Evolutionary conservation across 2,113 vertebrate species (phyloP), one percentile per base, ranked within the genome.

Genomic region (Laticauda colubrina): DNA sequence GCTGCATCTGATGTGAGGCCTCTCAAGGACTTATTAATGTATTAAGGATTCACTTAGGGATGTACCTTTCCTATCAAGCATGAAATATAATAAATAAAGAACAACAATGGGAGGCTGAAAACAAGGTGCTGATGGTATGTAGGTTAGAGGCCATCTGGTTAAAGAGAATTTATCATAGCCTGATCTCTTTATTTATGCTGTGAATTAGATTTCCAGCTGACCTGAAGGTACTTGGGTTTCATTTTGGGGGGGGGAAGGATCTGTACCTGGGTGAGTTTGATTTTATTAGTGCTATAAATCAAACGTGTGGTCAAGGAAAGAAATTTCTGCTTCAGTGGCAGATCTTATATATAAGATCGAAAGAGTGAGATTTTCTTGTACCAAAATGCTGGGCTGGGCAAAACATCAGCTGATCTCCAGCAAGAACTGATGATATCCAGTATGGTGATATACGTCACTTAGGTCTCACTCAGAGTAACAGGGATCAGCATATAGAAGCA

Each of bases 231-330:
- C 91, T 85, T 92, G 53, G 91, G 39, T 57, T 81, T 89, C 91
- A 92, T 89, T 89, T 87, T 45, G 5, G 0, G 45, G 5, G 5
- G 45, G 1, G 45, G 87, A 89, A 92, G 53, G 61, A 87, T 87
- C 43, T 87, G 81, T 90, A 86, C 92, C 81, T 90, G 88, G 90
- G 86, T 90, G 88, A 55, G 75, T 90, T 90, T 93, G 88, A 93
- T 90, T 90, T 93, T 93, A 93, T 87, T 90, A 93, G 89, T 90
- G 92, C 89, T 86, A 93, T 93, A 90, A 90, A 93, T 93, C 92
- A 93, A 69, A 43, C 23, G 26, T 57, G 81, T 90, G 89, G 89
- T 90, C 88, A 93, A 93, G 89, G 92, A 90, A 90, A 93, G 45
- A 87, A 64, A 90, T 55, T 93, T 93, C 45, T 93, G 92, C 92